phyloP scores from a whole-genome alignment of 2,888 invertebrate genomes.

The Deroplatys truncata region DNA sequence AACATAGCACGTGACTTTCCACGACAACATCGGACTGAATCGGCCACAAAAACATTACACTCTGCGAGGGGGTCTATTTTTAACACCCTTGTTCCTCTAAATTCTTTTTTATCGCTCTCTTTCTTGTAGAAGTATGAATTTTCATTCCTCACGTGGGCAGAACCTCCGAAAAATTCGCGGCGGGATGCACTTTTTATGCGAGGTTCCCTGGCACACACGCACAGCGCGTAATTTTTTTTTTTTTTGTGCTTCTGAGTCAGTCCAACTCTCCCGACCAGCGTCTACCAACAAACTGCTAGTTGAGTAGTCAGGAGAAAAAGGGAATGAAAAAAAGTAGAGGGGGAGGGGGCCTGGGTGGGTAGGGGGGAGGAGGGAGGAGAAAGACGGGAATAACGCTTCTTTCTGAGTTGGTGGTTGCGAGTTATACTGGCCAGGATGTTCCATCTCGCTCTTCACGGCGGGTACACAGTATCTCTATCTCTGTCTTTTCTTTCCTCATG shows the following conservation, averaged over 20 bases:
- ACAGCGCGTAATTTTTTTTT: background rate
- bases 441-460: background rate
- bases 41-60: background rate
- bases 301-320: constrained; percentile 23
- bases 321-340: constrained; percentile 14
- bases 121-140: background rate
- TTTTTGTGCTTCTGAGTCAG: background rate
- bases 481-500: background rate
- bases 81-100: background rate
- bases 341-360: background rate
- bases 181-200: background rate
- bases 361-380: constrained; percentile 16
- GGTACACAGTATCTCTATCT: background rate
- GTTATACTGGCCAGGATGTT: background rate
- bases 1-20: background rate
- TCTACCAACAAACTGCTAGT: constrained; percentile 18
- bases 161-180: background rate
- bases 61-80: background rate
- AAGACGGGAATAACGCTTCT: constrained; percentile 28
- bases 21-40: background rate
- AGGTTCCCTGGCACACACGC: background rate
- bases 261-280: constrained; percentile 4
- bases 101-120: background rate
- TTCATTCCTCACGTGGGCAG: background rate
- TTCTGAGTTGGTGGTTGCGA: constrained; percentile 21